phyloP scores from a whole-genome alignment of 2,888 invertebrate genomes.

The Trachelus iudaicus region DNA sequence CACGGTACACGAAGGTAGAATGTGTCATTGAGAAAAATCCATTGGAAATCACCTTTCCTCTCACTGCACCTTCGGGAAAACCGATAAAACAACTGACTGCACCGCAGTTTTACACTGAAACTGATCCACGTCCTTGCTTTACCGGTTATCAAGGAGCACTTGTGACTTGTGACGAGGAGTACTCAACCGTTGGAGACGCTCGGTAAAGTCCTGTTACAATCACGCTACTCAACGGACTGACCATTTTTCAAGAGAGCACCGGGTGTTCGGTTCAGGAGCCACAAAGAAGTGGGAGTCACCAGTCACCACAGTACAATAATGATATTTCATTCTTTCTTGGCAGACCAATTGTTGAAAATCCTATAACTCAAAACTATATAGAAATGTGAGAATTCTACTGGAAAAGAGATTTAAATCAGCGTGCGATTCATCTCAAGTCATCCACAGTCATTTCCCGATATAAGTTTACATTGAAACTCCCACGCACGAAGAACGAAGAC shows the following conservation, averaged over 20 bases:
- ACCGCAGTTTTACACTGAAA: not conserved
- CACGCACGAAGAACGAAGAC: not conserved
- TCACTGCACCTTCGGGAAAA: not conserved
- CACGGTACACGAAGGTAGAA: not conserved
- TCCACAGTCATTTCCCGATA: not conserved
- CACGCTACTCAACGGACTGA: not conserved
- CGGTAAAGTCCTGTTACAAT: not conserved
- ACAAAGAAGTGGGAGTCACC: not conserved
- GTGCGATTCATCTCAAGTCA: too few species aligned
- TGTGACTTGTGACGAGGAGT: not conserved
- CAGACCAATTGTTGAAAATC: not conserved
- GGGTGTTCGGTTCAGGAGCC: not conserved
- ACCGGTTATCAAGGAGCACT: not conserved
- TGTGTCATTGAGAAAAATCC: not conserved
- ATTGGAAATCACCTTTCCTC: not conserved
- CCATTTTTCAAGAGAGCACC: conserved; percentile 2
- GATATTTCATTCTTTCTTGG: not conserved
- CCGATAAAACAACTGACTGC: not conserved
- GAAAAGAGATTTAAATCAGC: not conserved
- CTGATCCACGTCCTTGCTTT: not conserved
- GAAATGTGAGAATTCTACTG: not conserved
- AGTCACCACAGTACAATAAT: not conserved
- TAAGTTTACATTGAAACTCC: not conserved
- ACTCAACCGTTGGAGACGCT: not conserved
- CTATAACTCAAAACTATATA: not conserved